Base-by-base conservation (phyloP, 2,797 vertebrate genomes). In the Corythornis leucogaster region DNA sequence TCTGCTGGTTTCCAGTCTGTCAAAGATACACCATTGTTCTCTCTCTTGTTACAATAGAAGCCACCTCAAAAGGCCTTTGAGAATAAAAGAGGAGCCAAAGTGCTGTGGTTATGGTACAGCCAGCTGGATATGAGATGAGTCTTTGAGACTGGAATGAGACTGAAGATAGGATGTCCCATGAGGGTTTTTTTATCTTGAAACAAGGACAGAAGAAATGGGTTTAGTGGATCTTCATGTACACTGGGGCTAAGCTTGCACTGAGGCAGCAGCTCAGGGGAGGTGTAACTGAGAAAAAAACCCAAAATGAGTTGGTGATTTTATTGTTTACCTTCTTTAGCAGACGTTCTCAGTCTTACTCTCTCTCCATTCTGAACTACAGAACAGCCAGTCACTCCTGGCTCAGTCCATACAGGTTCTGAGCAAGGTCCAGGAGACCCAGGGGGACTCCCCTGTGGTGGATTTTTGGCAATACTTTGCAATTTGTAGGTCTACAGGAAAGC, bases 1-100 rank as follows among this genome's bases (percentile, higher is more conserved):
- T 92, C 93, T 82, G 86, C 90, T 96, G 94, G 31, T 80, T 92
- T 83, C 79, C 94, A 93, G 94, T 76, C 95, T 96, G 95, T 88
- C 75, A 53, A 71, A 63, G 73, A 66, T 63, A 75, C 4, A 43
- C 55, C 79, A 24, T 68, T 78, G 73, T 57, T 92, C 83, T 87
- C 6, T 50, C 92, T 92, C 28, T 66, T 93, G 81, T 69, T 11
- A 9, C 22, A 4, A 3, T 28, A 51, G 53, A 55, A 88, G 13
- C 71, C 73, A 66, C 90, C 91, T 80, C 43, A 0, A 92, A 92
- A 63, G 46, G 76, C 73, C 86, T 93, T 88, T 84, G 53, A 90
- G 84, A 90, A 87, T 71, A 92, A 89, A 90, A 77, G 78, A 59
- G 18, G 2, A 38, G 48, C 20, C 62, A 59, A 53, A 93, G 71